These are phyloP conservation scores for Poecilus cupreus DNA, from an alignment of 2,888 invertebrate species.

Conservation along the genomic window DNA sequence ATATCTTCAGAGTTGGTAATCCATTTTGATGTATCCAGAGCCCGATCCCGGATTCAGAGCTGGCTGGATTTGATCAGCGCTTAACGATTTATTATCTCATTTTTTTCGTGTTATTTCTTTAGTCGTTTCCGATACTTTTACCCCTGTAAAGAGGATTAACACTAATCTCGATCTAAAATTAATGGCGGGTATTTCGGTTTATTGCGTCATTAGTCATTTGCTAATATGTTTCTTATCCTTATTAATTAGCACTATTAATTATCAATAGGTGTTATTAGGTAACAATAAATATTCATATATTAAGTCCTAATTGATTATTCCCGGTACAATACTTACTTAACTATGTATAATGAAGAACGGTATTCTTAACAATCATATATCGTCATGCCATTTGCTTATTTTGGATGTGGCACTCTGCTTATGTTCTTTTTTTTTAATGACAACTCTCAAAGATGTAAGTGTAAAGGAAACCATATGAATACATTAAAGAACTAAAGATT, in stretches of 20 bases:
- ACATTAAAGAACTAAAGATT: too few species aligned
- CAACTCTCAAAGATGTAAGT: too few species aligned
- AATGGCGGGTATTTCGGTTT: conserved; percentile 34
- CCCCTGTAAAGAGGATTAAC: conserved; percentile 25
- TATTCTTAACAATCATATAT: too few species aligned
- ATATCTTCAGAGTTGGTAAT: neutral
- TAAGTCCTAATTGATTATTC: neutral
- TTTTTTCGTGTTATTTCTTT: conserved; percentile 26
- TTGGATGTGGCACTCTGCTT: too few species aligned
- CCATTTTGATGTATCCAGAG: neutral
- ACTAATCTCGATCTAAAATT: conserved; percentile 38
- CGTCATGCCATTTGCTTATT: too few species aligned
- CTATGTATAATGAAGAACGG: too few species aligned
- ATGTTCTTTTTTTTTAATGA: too few species aligned
- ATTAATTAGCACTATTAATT: conserved; percentile 35
- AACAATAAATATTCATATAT: conserved; percentile 21
- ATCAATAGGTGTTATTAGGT: conserved; percentile 19
- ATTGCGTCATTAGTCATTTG: conserved; percentile 39
- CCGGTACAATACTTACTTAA: too few species aligned
- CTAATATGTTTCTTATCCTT: conserved; percentile 45
- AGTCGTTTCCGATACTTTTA: conserved; percentile 22
- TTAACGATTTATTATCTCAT: conserved; percentile 32
- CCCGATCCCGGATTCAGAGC: neutral
- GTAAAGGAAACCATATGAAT: too few species aligned
- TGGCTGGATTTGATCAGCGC: neutral